A percentile compares a stretch with the other conserved stretches of the same genome.
phyloP scores from a whole-genome alignment of 2,888 invertebrate species.

The Synanthedon formicaeformis region DNA sequence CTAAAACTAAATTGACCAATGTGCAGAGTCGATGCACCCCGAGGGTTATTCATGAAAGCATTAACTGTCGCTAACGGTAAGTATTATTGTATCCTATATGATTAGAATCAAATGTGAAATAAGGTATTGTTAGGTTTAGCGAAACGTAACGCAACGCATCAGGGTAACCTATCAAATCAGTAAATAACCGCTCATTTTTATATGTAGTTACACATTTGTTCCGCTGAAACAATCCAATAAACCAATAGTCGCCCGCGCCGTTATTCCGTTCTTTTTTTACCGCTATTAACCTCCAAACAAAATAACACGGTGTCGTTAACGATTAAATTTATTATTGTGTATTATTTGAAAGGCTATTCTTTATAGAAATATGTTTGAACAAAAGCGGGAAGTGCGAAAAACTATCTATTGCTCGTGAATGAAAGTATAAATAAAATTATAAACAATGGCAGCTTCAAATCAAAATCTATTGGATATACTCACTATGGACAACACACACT shows the following conservation, averaged over 20 bases:
- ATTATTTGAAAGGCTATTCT: no score
- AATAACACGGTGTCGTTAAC: background rate
- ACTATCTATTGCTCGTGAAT: no score
- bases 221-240: constrained; percentile 17
- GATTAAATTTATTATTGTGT: background rate
- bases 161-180: constrained; percentile 16
- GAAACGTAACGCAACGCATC: constrained; percentile 13
- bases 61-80: constrained; percentile 7
- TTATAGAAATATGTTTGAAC: no score
- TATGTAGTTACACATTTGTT: constrained; percentile 25
- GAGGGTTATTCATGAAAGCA: no score
- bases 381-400: no score
- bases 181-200: constrained; percentile 22
- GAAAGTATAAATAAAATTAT: no score
- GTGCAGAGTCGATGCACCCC: no score
- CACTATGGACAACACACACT: no score
- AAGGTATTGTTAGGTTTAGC: constrained; percentile 24
- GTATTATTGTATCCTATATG: constrained; percentile 10
- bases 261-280: constrained; percentile 13
- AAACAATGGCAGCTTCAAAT: no score
- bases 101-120: constrained; percentile 3
- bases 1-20: no score
- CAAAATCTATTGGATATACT: no score
- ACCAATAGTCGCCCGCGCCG: constrained; percentile 8
- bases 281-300: background rate